phyloP scores from a whole-genome alignment of 2,113 vertebrate species.

The Pelodiscus sinensis region DNA sequence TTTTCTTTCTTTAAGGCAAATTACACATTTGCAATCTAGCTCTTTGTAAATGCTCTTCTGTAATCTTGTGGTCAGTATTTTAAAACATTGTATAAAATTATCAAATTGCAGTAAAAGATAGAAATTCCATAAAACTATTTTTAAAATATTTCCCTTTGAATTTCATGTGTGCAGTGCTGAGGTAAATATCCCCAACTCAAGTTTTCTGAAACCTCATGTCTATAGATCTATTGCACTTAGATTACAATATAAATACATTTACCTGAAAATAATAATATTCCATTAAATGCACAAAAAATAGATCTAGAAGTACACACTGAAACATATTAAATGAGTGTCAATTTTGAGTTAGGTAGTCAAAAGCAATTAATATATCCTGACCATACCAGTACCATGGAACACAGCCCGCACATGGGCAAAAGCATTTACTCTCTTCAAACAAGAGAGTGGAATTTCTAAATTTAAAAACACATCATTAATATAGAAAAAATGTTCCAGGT shows the following conservation, averaged over 20 bases:
- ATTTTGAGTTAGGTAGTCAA: rapidly evolving
- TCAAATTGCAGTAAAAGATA: rapidly evolving
- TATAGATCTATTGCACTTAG: rapidly evolving
- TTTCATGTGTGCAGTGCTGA: rapidly evolving
- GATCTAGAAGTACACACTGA: rapidly evolving
- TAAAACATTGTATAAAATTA: rapidly evolving
- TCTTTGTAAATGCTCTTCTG: rapidly evolving
- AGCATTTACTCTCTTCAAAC: rapidly evolving
- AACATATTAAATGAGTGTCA: rapidly evolving
- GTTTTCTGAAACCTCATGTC: rapidly evolving
- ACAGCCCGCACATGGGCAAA: rapidly evolving
- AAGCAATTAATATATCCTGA: rapidly evolving
- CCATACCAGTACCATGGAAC: background rate
- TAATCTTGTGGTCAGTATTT: rapidly evolving
- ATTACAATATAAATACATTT: background rate
- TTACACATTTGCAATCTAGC: rapidly evolving
- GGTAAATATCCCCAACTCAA: rapidly evolving
- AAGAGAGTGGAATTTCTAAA: background rate
- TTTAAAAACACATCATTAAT: rapidly evolving
- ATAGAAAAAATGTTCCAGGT: background rate
- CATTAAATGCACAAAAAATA: rapidly evolving
- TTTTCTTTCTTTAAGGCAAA: background rate
- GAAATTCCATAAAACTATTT: rapidly evolving
- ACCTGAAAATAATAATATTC: rapidly evolving
- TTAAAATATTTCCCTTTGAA: rapidly evolving